phyloP scores from a whole-genome alignment of 2,113 vertebrate genomes.

The Corythornis cristatus region DNA sequence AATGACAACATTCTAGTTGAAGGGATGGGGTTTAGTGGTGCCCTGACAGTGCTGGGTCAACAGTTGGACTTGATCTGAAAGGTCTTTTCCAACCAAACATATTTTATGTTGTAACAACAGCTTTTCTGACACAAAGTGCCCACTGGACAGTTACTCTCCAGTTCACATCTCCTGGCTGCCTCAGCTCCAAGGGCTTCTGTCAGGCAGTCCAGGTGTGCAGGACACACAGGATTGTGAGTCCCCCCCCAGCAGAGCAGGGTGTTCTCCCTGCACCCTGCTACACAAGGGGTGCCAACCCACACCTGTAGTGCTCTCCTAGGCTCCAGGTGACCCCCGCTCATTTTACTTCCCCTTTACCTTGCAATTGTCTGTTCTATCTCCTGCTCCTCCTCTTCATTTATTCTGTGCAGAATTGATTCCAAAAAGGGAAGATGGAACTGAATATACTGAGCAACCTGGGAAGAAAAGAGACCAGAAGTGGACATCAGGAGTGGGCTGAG shows the following conservation, averaged over 20 bases:
- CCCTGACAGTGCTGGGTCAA: too few species aligned
- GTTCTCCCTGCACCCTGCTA: too few species aligned
- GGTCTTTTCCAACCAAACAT: not conserved
- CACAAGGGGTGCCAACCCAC: fast-evolving
- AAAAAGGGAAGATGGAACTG: slow-evolving; percentile 87
- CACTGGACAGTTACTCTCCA: not conserved
- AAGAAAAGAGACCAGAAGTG: not conserved
- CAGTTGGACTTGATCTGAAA: too few species aligned
- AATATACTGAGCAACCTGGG: slow-evolving; percentile 91
- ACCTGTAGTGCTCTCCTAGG: not conserved
- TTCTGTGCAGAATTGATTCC: slow-evolving; percentile 83
- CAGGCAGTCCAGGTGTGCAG: not conserved
- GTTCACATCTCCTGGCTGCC: not conserved
- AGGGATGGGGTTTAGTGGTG: too few species aligned
- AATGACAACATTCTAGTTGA: fast-evolving
- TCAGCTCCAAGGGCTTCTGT: not conserved
- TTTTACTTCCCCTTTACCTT: slow-evolving; percentile 75
- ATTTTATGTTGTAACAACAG: not conserved
- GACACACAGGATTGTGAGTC: too few species aligned
- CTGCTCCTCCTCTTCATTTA: slow-evolving; percentile 84
- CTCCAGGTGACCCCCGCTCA: not conserved
- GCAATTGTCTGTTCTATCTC: slow-evolving; percentile 79
- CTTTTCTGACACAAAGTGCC: not conserved
- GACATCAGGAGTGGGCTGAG: fast-evolving
- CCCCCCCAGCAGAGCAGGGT: not conserved